phyloP scores from a whole-genome alignment of 2,113 vertebrate genomes.

The Recurvirostra avosetta region DNA sequence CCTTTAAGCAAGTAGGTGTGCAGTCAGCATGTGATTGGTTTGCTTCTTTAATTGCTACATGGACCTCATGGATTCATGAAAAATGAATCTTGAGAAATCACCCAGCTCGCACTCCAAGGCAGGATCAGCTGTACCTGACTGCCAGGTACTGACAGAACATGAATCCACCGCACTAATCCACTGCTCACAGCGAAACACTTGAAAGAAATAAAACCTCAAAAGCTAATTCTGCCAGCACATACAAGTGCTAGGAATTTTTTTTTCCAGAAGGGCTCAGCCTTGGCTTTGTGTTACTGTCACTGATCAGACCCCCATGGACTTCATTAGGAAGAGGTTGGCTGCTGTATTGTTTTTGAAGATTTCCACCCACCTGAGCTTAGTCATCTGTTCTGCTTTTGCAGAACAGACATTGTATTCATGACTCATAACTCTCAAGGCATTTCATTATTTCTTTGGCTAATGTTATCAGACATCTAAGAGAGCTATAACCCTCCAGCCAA shows the following conservation, averaged over 20 bases:
- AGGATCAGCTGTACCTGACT: neutral
- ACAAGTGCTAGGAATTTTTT: neutral
- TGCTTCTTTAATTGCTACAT: neutral
- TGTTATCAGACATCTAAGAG: neutral
- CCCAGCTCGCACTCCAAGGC: neutral
- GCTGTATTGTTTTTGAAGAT: neutral
- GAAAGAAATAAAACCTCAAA: neutral
- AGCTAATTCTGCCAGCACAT: neutral
- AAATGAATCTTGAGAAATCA: neutral
- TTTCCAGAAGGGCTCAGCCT: neutral
- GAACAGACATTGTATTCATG: neutral
- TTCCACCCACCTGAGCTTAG: neutral
- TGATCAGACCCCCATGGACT: neutral
- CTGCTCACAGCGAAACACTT: neutral
- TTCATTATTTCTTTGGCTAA: neutral
- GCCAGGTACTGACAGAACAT: neutral
- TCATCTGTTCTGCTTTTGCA: neutral
- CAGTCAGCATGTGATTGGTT: neutral
- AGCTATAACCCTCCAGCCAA: neutral
- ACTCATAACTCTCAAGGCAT: neutral
- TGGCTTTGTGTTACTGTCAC: neutral
- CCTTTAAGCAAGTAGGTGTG: neutral
- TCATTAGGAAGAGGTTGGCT: neutral
- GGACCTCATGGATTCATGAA: neutral
- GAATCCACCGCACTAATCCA: neutral